Conservation (phyloP, 2,113 vertebrate genomes). For the Aix galericulata region DNA sequence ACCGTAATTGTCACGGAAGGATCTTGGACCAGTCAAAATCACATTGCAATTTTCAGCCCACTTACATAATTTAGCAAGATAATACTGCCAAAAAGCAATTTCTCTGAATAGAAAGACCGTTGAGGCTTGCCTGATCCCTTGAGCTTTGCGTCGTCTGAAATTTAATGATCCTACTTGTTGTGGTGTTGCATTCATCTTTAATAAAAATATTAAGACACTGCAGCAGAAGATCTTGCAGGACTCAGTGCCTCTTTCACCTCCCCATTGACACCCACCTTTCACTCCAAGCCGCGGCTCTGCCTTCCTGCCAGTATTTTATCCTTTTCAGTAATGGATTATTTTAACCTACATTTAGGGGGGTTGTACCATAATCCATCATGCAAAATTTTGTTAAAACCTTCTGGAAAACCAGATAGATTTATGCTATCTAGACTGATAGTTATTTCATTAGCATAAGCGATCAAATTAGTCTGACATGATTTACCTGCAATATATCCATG, state of each 20-base stretch:
- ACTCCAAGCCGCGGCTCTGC: neutral
- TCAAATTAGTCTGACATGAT: conserved; percentile 44
- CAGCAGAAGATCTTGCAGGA: neutral
- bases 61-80: neutral
- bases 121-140: neutral
- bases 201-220: neutral
- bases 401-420: conserved; percentile 23
- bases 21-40: neutral
- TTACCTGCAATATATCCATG: conserved; percentile 12
- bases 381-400: conserved; percentile 15
- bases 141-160: conserved; percentile 7
- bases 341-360: conserved; percentile 37
- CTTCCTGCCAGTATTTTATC: neutral
- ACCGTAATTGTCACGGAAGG: neutral
- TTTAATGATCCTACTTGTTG: neutral
- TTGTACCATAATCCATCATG: neutral
- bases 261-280: neutral
- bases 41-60: neutral
- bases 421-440: conserved; percentile 4
- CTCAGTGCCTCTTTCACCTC: neutral
- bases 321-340: conserved; percentile 22
- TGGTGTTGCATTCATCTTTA: neutral
- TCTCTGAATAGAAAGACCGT: neutral
- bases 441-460: conserved; percentile 56
- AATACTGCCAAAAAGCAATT: neutral